Evolutionary conservation across 1,140 invertebrate species (phyloP).

Genomic region (Radopholus similis): DNA sequence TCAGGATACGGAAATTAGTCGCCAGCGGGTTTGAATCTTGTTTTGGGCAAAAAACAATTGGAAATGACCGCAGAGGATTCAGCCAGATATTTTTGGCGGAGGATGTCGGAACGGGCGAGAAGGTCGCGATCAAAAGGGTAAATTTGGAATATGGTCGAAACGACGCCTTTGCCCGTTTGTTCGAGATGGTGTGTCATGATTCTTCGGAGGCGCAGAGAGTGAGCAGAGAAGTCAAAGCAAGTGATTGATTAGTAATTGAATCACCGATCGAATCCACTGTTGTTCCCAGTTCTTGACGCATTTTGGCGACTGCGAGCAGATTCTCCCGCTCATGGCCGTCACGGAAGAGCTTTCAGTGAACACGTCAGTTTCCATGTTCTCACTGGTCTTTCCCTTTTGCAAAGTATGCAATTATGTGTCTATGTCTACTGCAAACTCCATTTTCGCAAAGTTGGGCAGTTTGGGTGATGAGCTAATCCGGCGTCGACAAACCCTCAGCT

Average conservation of each 20-base stretch:
- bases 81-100: constrained; percentile 33
- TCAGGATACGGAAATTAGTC: constrained; percentile 16
- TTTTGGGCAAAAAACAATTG: not conserved
- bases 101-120: constrained; percentile 20
- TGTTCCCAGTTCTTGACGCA: not conserved
- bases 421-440: not conserved
- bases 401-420: constrained; percentile 11
- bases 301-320: constrained; percentile 1
- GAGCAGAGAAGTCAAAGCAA: constrained; percentile 10
- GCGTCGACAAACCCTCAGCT: constrained; percentile 13
- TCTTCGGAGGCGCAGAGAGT: constrained; percentile 14
- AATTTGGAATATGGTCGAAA: not conserved
- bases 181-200: constrained; percentile 24
- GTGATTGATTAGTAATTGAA: not conserved
- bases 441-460: constrained; percentile 1
- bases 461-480: not conserved
- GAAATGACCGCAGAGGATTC: constrained; percentile 29
- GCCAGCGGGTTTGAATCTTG: constrained; percentile 14
- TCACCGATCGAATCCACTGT: not conserved
- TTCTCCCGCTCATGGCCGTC: constrained; percentile 17
- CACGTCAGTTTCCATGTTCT: constrained; percentile 16
- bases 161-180: not conserved
- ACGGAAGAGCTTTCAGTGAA: not conserved
- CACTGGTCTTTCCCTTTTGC: constrained; percentile 33
- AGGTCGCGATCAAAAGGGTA: constrained; percentile 29